Evolutionary conservation across 1,140 invertebrate species (phyloP), one percentile per base, ranked within the genome.

Genomic region (Amyelois transitella): DNA sequence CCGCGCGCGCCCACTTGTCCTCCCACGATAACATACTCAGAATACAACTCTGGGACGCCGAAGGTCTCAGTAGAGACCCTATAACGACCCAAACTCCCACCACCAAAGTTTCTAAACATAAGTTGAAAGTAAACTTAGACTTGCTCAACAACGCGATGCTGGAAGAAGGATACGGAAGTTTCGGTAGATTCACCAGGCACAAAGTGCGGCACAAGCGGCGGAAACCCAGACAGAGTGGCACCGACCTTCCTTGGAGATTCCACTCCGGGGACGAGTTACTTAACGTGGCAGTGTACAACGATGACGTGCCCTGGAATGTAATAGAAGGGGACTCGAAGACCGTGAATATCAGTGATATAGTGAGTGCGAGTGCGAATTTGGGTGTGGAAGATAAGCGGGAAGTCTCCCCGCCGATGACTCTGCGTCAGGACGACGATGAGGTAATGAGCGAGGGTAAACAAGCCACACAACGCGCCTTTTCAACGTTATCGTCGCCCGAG

Each of bases 31-130:
- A 84, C 65, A 86, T 86, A 63, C 70, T 86, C 10, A 61, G 84
- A 59, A 79, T 87, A 75, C 84, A 87, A 51, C 68, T 87, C 19
- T 86, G 82, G 82, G 84, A 87, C 60, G 81, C 72, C 20, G 84
- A 86, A 60, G 84, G 84, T 0, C 72, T 87, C 18, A 79, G 68
- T 53, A 62, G 74, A 51, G 82, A 84, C 44, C 74, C 80, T 25
- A 55, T 77, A 6, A 62, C 70, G 5, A 65, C 75, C 5, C 25
- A 44, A n/a, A 45, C 65, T 8, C 49, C 71, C 0, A 51, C 66
- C 14, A 52, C 66, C 6, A 57, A 58, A 6, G 17, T 59, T 44
- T 62, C 56, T 19, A 69, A 68, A 28, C 77, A 74, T 32, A 84
- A 77, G 64, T 66, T 73, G 24, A 75, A 77, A 74, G 84, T 88